Base-by-base conservation (phyloP, 1,140 invertebrate genomes). In the Mya arenaria region DNA sequence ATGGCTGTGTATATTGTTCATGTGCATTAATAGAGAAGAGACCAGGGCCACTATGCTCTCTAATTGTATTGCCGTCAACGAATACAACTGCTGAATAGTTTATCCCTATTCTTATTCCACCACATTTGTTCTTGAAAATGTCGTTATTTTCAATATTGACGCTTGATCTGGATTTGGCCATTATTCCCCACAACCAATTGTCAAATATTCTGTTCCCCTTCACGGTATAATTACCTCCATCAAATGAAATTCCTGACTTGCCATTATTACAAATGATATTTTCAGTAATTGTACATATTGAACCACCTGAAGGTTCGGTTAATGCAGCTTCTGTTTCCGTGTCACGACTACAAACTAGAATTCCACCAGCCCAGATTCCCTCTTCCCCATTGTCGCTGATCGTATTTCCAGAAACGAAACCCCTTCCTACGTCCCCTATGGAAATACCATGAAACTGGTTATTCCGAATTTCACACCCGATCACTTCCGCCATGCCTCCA, bases 91-190 rank as follows among this genome's bases (percentile, higher is more conserved):
- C 56, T 17, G 79, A 82, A 48, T 68, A 75, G 30, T 82, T 82
- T 15, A 36, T 23, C 25, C 79, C 79, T 5, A 82, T 37, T 15
- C 69, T 63, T 23, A 82, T 82, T 17, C 79, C 79, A 15, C 79
- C 79, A 73, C 79, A 82, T 66, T 74, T 82, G 52, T 82, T 82
- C 34, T 66, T 63, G 44, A 74, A 82, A 32, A 82, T 82, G 34
- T 82, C 80, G 32, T 82, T 82, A 23, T 68, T 74, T 5, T 15
- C 10, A n/a, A 82, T 41, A 23, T 25, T 32, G 5, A 28, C 10
- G 15, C 69, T 28, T 56, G 80, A 82, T 34, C 71, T 52, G 3
- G 30, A 56, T 44, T 74, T 74, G 4, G 56, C 17, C 30, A 66
- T 39, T 15, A 82, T 32, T 25, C 69, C 80, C 71, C 80, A 74